Conservation (phyloP, 92 coral and sea anemone species). For the Epizoanthus rinbou region DNA sequence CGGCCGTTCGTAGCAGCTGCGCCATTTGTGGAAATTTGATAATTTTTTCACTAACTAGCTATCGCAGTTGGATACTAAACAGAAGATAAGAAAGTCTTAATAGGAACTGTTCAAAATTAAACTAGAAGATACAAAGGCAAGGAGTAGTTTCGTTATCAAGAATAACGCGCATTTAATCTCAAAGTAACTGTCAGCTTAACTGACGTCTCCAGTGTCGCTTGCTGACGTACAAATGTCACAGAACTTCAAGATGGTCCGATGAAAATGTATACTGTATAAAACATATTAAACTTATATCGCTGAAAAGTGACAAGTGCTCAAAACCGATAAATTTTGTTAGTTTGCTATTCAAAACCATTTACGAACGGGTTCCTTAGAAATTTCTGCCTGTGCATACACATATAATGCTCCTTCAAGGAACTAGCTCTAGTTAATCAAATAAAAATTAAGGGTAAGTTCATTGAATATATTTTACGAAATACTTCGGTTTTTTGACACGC, state of each 20-base stretch:
- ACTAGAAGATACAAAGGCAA: slow-evolving; percentile 67
- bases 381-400: background rate
- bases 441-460: slow-evolving; percentile 40
- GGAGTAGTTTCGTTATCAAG: slow-evolving; percentile 71
- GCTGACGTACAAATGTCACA: slow-evolving; percentile 29
- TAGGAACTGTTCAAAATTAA: slow-evolving; percentile 79
- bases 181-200: slow-evolving; percentile 66
- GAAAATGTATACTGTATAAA: background rate
- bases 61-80: slow-evolving; percentile 68
- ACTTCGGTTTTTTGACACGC: background rate
- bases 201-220: slow-evolving; percentile 55
- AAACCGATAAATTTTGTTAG: background rate
- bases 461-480: slow-evolving; percentile 54
- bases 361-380: background rate
- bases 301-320: slow-evolving; percentile 18
- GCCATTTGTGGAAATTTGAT: slow-evolving; percentile 47
- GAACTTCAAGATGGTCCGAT: slow-evolving; percentile 22
- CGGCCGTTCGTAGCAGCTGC: slow-evolving; percentile 18
- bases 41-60: slow-evolving; percentile 56
- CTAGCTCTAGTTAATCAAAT: background rate
- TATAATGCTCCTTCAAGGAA: background rate
- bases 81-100: slow-evolving; percentile 73
- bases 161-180: slow-evolving; percentile 54
- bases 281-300: background rate
- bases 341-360: background rate